Conservation (phyloP, 2,888 invertebrate species). For the Galerucella nymphaeae region DNA sequence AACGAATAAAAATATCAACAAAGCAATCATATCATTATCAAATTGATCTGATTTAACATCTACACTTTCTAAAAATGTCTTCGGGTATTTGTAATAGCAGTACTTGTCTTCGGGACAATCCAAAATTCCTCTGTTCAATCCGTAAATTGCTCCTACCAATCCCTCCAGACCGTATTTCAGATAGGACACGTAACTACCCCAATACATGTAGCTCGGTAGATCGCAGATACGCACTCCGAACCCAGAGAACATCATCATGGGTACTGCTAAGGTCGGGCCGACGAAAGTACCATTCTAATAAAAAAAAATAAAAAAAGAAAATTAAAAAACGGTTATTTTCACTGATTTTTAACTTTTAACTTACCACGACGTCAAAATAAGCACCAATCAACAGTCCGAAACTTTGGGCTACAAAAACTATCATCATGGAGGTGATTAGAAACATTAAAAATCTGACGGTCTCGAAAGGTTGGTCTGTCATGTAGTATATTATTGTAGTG, state of each 20-base stretch:
- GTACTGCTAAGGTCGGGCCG: slow-evolving; percentile 91
- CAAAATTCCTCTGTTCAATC: slow-evolving; percentile 77
- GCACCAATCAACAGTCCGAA: slow-evolving; percentile 93
- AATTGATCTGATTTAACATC: slow-evolving; percentile 85
- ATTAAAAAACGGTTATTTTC: no score
- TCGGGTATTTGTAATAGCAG: slow-evolving; percentile 86
- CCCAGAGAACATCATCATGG: slow-evolving; percentile 97
- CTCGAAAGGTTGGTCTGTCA: slow-evolving; percentile 91
- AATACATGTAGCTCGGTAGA: slow-evolving; percentile 85
- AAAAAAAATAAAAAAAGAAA: no score
- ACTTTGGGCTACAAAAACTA: slow-evolving; percentile 91
- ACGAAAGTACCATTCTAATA: slow-evolving; percentile 93
- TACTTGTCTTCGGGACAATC: slow-evolving; percentile 81
- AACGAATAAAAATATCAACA: slow-evolving; percentile 75
- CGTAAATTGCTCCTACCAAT: slow-evolving; percentile 85
- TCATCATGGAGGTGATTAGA: slow-evolving; percentile 81
- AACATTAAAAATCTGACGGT: slow-evolving; percentile 85
- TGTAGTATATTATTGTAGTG: slow-evolving; percentile 81
- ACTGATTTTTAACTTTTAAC: slow-evolving; percentile 57
- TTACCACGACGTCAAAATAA: slow-evolving; percentile 85
- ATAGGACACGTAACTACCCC: slow-evolving; percentile 94
- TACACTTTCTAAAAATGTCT: slow-evolving; percentile 83
- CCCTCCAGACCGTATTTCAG: slow-evolving; percentile 93
- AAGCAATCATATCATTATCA: slow-evolving; percentile 83
- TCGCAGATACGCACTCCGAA: slow-evolving; percentile 92